phyloP scores from a whole-genome alignment of 2,113 vertebrate species.

The Prunella himalayana region DNA sequence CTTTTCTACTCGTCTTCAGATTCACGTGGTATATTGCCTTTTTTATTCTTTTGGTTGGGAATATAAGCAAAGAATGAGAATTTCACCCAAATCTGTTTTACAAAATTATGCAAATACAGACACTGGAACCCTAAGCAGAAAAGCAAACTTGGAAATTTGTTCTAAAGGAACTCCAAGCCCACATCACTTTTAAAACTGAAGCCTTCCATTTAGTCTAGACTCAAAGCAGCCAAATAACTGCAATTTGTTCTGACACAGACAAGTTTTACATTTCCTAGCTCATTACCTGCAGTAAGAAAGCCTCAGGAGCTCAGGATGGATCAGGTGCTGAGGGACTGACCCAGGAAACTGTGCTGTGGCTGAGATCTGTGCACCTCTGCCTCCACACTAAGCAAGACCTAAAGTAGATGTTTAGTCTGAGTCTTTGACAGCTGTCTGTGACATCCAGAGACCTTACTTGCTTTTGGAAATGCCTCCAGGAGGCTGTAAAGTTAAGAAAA shows the following conservation, averaged over 20 bases:
- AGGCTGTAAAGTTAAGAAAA: not conserved
- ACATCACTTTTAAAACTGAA: not conserved
- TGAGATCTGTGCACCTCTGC: not conserved
- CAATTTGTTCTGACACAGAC: not conserved
- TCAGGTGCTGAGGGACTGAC: not conserved
- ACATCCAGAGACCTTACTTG: not conserved
- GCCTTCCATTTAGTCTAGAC: not conserved
- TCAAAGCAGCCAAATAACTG: not conserved
- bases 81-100: not conserved
- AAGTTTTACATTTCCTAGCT: not conserved
- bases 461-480: not conserved
- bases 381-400: not conserved
- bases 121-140: not conserved
- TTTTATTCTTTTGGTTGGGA: not conserved
- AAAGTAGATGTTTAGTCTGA: not conserved
- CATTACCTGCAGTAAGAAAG: not conserved
- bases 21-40: rapidly evolving
- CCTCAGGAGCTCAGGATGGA: not conserved
- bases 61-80: not conserved
- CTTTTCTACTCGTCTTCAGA: not conserved
- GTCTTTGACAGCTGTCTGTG: not conserved
- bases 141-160: not conserved
- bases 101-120: not conserved
- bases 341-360: not conserved
- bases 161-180: not conserved